Base-by-base conservation (phyloP, 2,888 invertebrate genomes). In the Cephus rjabovi region DNA sequence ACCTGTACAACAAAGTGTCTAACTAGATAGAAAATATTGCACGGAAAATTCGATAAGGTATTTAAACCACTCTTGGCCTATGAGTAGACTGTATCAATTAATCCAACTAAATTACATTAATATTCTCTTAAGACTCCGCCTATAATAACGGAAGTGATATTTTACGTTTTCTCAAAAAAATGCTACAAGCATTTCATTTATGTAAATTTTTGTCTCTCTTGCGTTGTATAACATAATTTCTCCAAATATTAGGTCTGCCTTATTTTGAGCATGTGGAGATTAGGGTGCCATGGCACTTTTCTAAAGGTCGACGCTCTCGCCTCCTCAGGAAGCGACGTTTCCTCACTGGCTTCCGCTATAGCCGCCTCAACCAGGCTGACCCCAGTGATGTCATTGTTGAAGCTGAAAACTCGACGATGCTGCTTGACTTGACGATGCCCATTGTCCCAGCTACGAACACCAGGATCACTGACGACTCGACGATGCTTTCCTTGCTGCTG, bases 281-380 rank as follows among this genome's bases (percentile, higher is more conserved):
- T 92, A 56, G 91, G 89, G 88, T 92, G 92, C 92, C 92, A 92
- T 88, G 92, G 92, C 89, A 92, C 91, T 90, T 92, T 92, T 83
- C 92, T 88, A 86, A 92, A 92, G n/a, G 92, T 90, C 82, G 87
- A 87, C 79, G 86, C 86, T 74, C 81, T 85, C 78, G 81, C 79
- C 71, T 86, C 86, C 71, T 86, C 87, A 12, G 82, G 82, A 73
- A 77, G 76, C 73, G 79, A 81, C 74, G 79, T 79, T n/a, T 85
- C 85, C 56, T 85, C 84, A 78, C 80, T 81, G 56, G 82, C 83
- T 70, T 85, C 84, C 69, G 76, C 77, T 74, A 83, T 83, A 71
- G 81, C 78, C 75, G 71, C 79, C n/a, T 83, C 82, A 56, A 81
- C 77, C 40, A 84, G 76, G 69, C 80, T 78, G 9, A 79, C 34